phyloP scores from a whole-genome alignment of 1,140 invertebrate species.

The Caerostris darwini region DNA sequence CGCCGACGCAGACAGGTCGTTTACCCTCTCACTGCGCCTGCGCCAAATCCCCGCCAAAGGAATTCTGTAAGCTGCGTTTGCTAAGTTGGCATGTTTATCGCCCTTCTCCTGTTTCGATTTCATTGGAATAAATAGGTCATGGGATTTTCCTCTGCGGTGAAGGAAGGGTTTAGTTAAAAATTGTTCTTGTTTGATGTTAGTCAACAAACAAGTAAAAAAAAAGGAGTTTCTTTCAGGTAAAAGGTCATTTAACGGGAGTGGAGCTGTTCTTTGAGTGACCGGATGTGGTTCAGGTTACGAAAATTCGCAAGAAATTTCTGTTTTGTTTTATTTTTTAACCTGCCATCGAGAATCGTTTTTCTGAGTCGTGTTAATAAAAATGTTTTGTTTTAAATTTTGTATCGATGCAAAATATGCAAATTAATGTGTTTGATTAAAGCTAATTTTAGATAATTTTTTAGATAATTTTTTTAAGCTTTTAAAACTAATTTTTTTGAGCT shows the following conservation, averaged over 20 bases:
- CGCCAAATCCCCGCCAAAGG: slow-evolving; percentile 54
- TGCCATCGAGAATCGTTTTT: too few relatives aligned
- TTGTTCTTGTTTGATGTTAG: not conserved
- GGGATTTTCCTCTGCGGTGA: slow-evolving; percentile 52
- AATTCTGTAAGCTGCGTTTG: not conserved
- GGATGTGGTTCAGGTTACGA: not conserved
- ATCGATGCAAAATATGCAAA: too few relatives aligned
- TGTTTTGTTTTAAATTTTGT: too few relatives aligned
- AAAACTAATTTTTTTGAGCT: too few relatives aligned
- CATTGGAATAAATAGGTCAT: slow-evolving; percentile 49
- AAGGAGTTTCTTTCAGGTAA: slow-evolving; percentile 4
- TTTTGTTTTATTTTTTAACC: too few relatives aligned
- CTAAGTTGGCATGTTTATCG: not conserved
- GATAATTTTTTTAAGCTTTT: too few relatives aligned
- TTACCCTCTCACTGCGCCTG: slow-evolving; percentile 66
- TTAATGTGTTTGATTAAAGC: too few relatives aligned
- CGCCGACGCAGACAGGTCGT: slow-evolving; percentile 73
- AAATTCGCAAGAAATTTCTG: not conserved
- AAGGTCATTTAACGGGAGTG: slow-evolving; percentile 31
- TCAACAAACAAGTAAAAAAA: not conserved
- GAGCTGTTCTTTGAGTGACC: not conserved
- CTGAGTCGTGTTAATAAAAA: too few relatives aligned
- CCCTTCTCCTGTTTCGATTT: not conserved
- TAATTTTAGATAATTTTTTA: too few relatives aligned
- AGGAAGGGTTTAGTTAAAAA: slow-evolving; percentile 21